Evolutionary conservation across 2,797 vertebrate species (phyloP).

Genomic region (Vespertilio murinus): DNA sequence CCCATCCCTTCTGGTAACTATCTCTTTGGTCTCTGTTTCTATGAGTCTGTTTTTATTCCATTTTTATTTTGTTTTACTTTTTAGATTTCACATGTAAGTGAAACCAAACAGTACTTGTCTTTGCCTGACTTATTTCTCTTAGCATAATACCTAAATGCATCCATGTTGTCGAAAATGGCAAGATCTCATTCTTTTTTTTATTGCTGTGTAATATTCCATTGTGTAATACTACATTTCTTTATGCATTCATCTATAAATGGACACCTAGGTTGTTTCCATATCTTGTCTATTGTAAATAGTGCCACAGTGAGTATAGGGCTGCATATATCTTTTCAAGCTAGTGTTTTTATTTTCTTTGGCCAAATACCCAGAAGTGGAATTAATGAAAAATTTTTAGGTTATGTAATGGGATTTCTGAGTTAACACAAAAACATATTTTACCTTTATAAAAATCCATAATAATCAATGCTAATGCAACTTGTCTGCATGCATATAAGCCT

Average conservation of each 20-base stretch:
- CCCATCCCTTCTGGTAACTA: neutral
- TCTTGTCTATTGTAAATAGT: neutral
- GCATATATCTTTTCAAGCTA: neutral
- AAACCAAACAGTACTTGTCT: neutral
- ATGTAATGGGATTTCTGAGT: neutral
- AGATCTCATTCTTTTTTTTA: neutral
- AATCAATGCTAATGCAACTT: constrained; percentile 14
- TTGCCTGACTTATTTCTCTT: neutral
- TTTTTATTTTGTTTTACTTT: neutral
- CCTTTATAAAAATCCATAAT: neutral
- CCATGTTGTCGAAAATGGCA: neutral
- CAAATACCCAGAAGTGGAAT: neutral
- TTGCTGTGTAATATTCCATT: neutral
- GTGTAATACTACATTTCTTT: neutral
- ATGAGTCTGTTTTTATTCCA: neutral
- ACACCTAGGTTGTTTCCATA: neutral
- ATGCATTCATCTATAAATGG: neutral
- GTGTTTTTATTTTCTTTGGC: neutral
- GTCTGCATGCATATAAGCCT: too few species aligned
- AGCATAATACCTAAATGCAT: neutral
- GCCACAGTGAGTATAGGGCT: neutral
- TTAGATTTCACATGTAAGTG: neutral
- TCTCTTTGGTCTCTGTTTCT: neutral
- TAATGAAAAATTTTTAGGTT: neutral
- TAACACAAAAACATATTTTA: constrained; percentile 21